phyloP scores from a whole-genome alignment of 2,113 vertebrate species.

The Neolamprologus kungweensis region DNA sequence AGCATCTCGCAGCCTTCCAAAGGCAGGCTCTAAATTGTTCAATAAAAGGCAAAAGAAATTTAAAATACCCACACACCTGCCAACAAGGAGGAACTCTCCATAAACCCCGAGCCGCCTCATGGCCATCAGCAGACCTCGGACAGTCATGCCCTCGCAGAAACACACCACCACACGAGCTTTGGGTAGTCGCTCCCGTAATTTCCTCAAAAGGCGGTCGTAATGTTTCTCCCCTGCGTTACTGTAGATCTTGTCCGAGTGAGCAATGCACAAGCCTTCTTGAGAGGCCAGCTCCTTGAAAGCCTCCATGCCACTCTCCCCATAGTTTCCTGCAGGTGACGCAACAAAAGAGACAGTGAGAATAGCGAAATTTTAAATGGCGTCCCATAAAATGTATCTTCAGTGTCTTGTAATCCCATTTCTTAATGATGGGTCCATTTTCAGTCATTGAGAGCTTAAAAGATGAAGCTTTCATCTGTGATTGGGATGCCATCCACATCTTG shows the following conservation, averaged over 20 bases:
- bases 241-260: conserved; percentile 98
- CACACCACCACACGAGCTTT: conserved; percentile 95
- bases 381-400: background rate
- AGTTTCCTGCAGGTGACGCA: conserved; percentile 78
- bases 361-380: background rate
- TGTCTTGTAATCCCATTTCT: background rate
- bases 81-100: conserved; percentile 90
- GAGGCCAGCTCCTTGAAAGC: conserved; percentile 97
- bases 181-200: conserved; percentile 87
- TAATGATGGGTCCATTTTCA: background rate
- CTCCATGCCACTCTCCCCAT: conserved; percentile 98
- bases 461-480: background rate
- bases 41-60: background rate
- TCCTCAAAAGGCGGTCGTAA: conserved; percentile 89
- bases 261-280: conserved; percentile 92
- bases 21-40: background rate
- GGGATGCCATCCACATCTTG: background rate
- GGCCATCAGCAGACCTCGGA: conserved; percentile 89
- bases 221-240: conserved; percentile 95
- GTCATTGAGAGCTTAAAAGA: background rate
- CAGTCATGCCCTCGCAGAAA: conserved; percentile 98
- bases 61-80: conserved; percentile 68
- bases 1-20: background rate
- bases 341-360: background rate
- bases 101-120: conserved; percentile 89